Evolutionary conservation across 2,888 invertebrate species (phyloP), one percentile per base, ranked within the genome.

Genomic region (Drosophila stalkeri): DNA sequence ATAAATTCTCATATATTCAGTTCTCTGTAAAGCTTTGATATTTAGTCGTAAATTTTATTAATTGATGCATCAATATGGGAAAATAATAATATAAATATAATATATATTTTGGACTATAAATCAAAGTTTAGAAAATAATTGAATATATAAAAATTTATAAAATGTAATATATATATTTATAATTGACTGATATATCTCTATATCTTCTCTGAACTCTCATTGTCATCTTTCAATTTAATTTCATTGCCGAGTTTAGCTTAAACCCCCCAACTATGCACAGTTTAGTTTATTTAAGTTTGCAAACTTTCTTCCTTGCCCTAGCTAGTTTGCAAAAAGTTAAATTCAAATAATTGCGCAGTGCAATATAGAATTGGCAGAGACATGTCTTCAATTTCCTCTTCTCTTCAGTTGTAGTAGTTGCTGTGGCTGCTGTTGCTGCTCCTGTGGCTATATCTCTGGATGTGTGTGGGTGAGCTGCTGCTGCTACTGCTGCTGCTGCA

Each of bases 281-380:
- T 0, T 49, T 9, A 31, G 12, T 11, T 27, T 31, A 6, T 46
- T 18, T 12, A 11, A 51, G 7, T 31, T 51, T 18, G n/a, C 1
- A 11, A n/a, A 33, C 12, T 49, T 49, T 7, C 31, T 49, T 33
- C n/a, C 31, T 12, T 51, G 33, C n/a, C 33, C 7, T 11, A n/a
- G n/a, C 12, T 31, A 33, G 23, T 49, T 18, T 33, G 18, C 31
- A 2, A 51, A 33, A 49, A 51, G 31, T 51, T 51, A 1, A 49
- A 68, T 62, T 67, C 60, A 69, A 47, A 54, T 73, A 64, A 64
- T 79, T 78, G 62, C 35, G 63, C 46, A 60, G 37, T 49, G 33
- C 27, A 39, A 23, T 3, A 41, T n/a, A 12, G 46, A 52, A 52
- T 39, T 65, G 47, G 39, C 49, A 11, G 4, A 41, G 11, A 18